Conservation (phyloP, 2,113 vertebrate species). For the Ceuthmochares aereus region DNA sequence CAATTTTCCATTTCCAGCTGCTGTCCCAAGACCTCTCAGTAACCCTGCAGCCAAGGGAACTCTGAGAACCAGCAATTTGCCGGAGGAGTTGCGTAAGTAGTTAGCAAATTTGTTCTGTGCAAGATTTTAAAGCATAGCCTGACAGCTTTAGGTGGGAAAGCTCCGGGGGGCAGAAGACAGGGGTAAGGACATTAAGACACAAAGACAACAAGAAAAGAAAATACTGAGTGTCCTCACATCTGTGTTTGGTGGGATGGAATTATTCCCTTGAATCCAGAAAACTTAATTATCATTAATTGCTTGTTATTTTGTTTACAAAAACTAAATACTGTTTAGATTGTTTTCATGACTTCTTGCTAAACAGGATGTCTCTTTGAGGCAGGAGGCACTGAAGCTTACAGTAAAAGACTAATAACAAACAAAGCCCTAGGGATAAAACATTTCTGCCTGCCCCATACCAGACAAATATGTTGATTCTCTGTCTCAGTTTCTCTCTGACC, state of each 20-base stretch:
- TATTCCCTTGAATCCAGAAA: conserved; percentile 17
- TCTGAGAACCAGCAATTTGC: conserved; percentile 81
- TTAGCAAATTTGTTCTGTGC: conserved; percentile 37
- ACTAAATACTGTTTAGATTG: conserved; percentile 3
- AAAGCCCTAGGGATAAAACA: conserved; percentile 5
- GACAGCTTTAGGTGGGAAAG: conserved; percentile 34
- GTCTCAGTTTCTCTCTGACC: neutral
- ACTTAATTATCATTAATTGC: conserved; percentile 17
- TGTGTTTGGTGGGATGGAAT: conserved; percentile 4
- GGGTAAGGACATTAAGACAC: neutral
- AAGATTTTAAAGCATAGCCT: neutral
- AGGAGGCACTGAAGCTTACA: conserved; percentile 24
- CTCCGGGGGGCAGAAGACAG: neutral
- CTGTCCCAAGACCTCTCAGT: conserved; percentile 72
- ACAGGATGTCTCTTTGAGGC: conserved; percentile 47
- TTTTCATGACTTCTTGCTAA: conserved; percentile 53
- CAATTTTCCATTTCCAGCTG: conserved; percentile 46
- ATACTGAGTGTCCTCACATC: conserved; percentile 2
- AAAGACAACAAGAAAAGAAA: conserved; percentile 32
- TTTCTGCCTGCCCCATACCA: conserved; percentile 30
- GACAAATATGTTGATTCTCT: neutral
- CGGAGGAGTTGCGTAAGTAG: conserved; percentile 81
- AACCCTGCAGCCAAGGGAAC: conserved; percentile 72
- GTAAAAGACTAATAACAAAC: conserved; percentile 28
- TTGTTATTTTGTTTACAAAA: conserved; percentile 59